Conservation (phyloP, 2,888 invertebrate species). For the Chymomyza caudatula region DNA sequence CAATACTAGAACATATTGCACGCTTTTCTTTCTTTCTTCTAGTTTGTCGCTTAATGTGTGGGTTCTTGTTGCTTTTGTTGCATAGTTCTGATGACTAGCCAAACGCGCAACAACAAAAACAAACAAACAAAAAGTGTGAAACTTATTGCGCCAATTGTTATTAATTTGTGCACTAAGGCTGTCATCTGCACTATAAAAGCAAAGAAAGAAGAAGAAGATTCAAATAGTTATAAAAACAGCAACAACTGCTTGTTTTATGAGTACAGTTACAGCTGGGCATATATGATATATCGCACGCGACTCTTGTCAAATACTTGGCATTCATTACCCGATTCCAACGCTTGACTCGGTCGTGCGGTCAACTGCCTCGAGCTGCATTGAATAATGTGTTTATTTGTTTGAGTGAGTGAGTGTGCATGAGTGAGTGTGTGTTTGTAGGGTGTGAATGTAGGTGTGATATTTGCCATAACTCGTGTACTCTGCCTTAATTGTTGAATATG, state of each 20-base stretch:
- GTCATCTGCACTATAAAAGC: slow-evolving; percentile 47
- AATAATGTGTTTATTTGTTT: slow-evolving; percentile 17
- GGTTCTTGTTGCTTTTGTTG: slow-evolving; percentile 21
- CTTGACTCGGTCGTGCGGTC: not conserved
- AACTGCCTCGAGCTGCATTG: not conserved
- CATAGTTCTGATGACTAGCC: slow-evolving; percentile 7
- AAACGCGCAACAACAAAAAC: slow-evolving; percentile 2
- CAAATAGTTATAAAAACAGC: not conserved
- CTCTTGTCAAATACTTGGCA: slow-evolving; percentile 40
- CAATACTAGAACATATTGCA: slow-evolving; percentile 13
- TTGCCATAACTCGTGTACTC: slow-evolving; percentile 1
- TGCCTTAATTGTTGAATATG: slow-evolving; percentile 2
- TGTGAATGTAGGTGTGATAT: not conserved
- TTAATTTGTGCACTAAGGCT: slow-evolving; percentile 60
- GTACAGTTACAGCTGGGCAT: not conserved
- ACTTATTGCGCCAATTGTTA: slow-evolving; percentile 62
- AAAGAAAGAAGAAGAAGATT: not conserved
- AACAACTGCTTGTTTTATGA: not conserved
- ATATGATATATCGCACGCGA: slow-evolving; percentile 38
- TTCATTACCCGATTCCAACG: not conserved
- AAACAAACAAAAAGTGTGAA: slow-evolving; percentile 1
- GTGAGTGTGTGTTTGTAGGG: not conserved
- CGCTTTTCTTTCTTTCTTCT: slow-evolving; percentile 14
- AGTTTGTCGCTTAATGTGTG: slow-evolving; percentile 7
- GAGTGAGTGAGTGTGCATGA: not conserved